A percentile compares a stretch with the other conserved stretches of the same genome.
Conservation (phyloP, 2,797 vertebrate genomes). For the Eulemur coronatus region DNA sequence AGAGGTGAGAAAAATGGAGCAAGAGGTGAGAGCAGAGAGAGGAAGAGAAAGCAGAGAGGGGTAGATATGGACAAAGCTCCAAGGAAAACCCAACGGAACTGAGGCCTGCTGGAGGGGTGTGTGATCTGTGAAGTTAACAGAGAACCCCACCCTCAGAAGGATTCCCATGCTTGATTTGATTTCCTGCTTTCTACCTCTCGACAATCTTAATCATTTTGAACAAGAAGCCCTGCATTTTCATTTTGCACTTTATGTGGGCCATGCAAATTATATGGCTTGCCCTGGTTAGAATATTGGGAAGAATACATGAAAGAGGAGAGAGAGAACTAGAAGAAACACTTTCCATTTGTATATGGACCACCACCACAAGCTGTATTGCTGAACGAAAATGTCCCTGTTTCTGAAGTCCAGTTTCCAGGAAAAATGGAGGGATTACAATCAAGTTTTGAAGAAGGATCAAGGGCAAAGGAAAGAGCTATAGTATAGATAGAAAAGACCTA, state of each 20-base stretch:
- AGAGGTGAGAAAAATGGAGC: not conserved
- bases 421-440: not conserved
- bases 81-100: not conserved
- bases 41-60: not conserved
- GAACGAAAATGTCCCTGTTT: not conserved
- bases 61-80: not conserved
- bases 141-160: accelerated
- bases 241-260: not conserved
- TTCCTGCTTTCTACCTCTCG: not conserved
- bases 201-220: not conserved
- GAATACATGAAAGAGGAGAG: not conserved
- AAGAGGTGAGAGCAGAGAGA: not conserved
- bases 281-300: not conserved
- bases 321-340: not conserved
- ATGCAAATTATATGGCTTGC: not conserved
- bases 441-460: not conserved
- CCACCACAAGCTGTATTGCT: not conserved
- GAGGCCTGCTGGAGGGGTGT: accelerated
- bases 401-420: not conserved
- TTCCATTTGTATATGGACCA: not conserved
- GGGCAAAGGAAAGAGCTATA: not conserved
- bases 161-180: accelerated
- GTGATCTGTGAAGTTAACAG: not conserved
- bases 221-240: not conserved
- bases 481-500: not conserved